Conservation (phyloP, 1,140 invertebrate species). For the Pissodes strobi region DNA sequence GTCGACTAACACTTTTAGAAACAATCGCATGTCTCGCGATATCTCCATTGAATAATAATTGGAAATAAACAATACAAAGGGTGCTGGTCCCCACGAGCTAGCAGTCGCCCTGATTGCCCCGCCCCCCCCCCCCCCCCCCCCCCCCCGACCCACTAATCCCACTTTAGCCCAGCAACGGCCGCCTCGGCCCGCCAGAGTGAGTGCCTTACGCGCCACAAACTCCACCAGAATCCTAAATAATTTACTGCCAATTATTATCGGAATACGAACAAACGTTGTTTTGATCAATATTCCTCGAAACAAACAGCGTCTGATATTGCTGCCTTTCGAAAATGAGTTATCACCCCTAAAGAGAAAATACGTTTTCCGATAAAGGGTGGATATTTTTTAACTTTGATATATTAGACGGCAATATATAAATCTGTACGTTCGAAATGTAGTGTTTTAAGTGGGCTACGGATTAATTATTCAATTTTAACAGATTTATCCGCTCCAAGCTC, state of each 20-base stretch:
- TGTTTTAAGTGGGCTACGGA: too few relatives aligned
- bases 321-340: slow-evolving; percentile 23
- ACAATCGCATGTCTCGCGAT: too few relatives aligned
- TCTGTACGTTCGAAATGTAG: too few relatives aligned
- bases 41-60: slow-evolving; percentile 22
- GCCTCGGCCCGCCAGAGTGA: slow-evolving; percentile 37
- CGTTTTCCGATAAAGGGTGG: too few relatives aligned
- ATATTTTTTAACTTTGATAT: too few relatives aligned
- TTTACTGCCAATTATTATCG: slow-evolving; percentile 50
- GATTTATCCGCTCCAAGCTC: too few relatives aligned
- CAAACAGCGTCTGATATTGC: slow-evolving; percentile 5
- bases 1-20: too few relatives aligned
- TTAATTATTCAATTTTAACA: too few relatives aligned
- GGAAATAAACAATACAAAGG: slow-evolving; percentile 2
- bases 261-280: slow-evolving; percentile 33
- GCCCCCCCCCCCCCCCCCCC: slow-evolving; percentile 49
- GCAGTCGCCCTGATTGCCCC: slow-evolving; percentile 52
- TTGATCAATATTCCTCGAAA: slow-evolving; percentile 40
- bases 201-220: slow-evolving; percentile 42
- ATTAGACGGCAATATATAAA: too few relatives aligned
- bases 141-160: slow-evolving; percentile 55
- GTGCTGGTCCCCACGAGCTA: slow-evolving; percentile 19
- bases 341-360: slow-evolving; percentile 5
- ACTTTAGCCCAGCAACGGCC: slow-evolving; percentile 52
- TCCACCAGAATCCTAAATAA: slow-evolving; percentile 47